A percentile compares a stretch with the other conserved stretches of the same genome.
These are phyloP conservation scores for Physella acuta DNA, from an alignment of 1,140 invertebrate species.

Conservation along the genomic window DNA sequence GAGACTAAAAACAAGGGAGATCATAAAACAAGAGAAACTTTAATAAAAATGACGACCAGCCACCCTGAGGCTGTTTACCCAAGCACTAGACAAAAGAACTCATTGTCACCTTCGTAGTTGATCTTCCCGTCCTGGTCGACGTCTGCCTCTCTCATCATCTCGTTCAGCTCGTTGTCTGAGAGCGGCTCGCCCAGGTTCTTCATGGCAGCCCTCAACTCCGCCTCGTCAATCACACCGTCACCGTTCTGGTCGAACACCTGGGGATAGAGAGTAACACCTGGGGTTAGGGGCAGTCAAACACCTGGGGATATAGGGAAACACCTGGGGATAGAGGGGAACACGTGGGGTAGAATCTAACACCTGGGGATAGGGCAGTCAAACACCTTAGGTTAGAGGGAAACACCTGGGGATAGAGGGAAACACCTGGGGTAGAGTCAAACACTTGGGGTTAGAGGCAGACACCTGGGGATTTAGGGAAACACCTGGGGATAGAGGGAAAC, in stretches of 20 bases:
- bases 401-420: not conserved
- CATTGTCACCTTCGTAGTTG: constrained; percentile 56
- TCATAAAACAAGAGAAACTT: too few species aligned
- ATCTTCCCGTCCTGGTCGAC: constrained; percentile 75
- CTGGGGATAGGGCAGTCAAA: not conserved
- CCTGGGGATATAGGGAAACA: not conserved
- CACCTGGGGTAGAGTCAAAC: not conserved
- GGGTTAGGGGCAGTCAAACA: too few species aligned
- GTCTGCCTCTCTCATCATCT: constrained; percentile 92
- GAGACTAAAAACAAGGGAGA: too few species aligned
- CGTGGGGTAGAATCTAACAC: not conserved
- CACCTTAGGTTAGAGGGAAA: not conserved
- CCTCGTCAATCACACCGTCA: constrained; percentile 73
- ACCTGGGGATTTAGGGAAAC: not conserved
- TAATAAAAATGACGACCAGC: too few species aligned
- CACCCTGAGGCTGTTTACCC: too few species aligned
- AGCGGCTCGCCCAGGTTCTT: constrained; percentile 89
- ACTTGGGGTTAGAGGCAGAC: not conserved
- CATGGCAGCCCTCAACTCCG: constrained; percentile 72
- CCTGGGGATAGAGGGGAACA: not conserved
- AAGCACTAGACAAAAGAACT: too few species aligned
- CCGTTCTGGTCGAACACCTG: constrained; percentile 94
- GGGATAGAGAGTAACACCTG: too few species aligned
- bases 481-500: not conserved
- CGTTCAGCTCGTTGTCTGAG: constrained; percentile 86